Evolutionary conservation across 2,797 vertebrate species (phyloP), one percentile per base, ranked within the genome.

Genomic region (Champsocephalus esox): DNA sequence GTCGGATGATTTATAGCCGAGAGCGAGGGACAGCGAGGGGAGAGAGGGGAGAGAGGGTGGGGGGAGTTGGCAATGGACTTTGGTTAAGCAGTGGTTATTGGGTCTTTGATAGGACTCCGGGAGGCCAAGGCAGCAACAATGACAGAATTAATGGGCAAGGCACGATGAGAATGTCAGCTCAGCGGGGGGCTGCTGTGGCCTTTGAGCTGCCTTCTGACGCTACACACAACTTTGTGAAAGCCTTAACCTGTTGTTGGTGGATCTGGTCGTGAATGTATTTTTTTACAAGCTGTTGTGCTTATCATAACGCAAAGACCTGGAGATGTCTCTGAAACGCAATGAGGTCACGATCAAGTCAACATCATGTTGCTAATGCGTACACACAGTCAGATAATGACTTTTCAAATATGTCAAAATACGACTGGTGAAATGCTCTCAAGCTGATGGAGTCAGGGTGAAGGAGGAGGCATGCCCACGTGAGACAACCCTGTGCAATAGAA

Each of bases 51-150:
- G 28, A 28, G 28, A 28, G 28, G 82, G 78, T 73, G 70, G 79
- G 82, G 77, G 77, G 83, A 87, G 86, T 91, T 86, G 89, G 83
- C 87, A 89, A 84, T 92, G 92, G 90, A 90, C 88, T 88, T 86
- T 93, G 88, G 93, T 93, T 95, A 95, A 95, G 94, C 92, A 94
- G 92, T 90, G 87, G 91, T 93, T 95, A 95, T 94, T 94, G 94
- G 94, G 94, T 93, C 94, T 92, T 94, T 95, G 87, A 89, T 93
- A 92, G 92, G 93, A 93, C 93, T 94, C 93, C 93, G 84, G 93
- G 95, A 94, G 94, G 93, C 93, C 92, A 57, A 83, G 79, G 88
- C 77, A 92, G 86, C 93, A 94, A 95, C 95, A 96, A 95, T 95
- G 86, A 94, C 90, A 88, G 93, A 94, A 95, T 95, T 95, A 95